phyloP scores from a whole-genome alignment of 1,140 invertebrate genomes.

The Samia ricini region DNA sequence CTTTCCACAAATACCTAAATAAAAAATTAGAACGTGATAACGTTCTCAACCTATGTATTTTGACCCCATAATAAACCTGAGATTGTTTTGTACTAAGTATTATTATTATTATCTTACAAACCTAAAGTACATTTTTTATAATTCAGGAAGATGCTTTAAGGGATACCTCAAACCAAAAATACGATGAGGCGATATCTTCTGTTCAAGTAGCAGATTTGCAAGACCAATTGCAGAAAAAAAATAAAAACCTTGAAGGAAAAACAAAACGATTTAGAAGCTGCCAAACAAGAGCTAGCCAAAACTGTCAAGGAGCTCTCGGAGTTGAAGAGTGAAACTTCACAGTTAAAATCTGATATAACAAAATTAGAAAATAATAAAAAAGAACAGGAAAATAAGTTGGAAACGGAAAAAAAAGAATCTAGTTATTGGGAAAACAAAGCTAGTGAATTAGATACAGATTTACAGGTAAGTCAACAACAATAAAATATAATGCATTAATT shows the following conservation, averaged over 20 bases:
- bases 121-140: neutral
- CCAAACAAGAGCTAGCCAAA: conserved; percentile 51
- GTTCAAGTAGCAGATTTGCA: conserved; percentile 75
- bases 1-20: too few species aligned
- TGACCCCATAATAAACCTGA: too few species aligned
- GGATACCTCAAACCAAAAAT: conserved; percentile 76
- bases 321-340: conserved; percentile 71
- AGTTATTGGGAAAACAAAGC: conserved; percentile 80
- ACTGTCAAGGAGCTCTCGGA: conserved; percentile 73
- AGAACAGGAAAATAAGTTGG: conserved; percentile 77
- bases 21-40: too few species aligned
- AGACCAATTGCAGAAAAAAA: conserved; percentile 71
- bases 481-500: neutral
- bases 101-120: neutral
- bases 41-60: too few species aligned
- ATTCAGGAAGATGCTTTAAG: conserved; percentile 74
- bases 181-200: conserved; percentile 72
- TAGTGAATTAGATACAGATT: conserved; percentile 80
- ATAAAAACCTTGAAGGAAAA: conserved; percentile 66
- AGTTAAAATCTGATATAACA: conserved; percentile 80
- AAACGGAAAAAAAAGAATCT: conserved; percentile 76
- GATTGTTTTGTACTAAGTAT: neutral
- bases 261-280: conserved; percentile 52
- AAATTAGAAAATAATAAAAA: conserved; percentile 81
- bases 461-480: conserved; percentile 71